Conservation (phyloP, 2,797 vertebrate genomes). For the Intellagama lesueurii region DNA sequence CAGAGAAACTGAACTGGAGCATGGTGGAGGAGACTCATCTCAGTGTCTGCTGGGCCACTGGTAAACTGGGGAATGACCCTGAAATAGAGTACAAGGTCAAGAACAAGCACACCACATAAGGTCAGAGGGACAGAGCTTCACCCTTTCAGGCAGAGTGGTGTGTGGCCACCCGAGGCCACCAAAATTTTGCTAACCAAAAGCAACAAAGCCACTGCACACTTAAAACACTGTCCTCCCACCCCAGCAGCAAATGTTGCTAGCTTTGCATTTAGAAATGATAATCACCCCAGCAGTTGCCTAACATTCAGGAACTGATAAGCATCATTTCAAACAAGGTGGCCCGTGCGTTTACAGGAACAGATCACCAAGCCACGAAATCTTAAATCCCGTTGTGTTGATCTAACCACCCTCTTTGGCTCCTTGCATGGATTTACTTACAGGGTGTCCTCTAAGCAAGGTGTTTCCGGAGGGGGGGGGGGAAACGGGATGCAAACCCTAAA, state of each 20-base stretch:
- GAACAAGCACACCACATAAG: neutral
- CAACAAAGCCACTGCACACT: neutral
- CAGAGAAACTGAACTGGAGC: neutral
- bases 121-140: too few relatives aligned
- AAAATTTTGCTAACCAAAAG: neutral
- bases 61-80: too few relatives aligned
- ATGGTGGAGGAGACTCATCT: too few relatives aligned
- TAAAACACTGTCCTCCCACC: neutral
- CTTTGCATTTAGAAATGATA: neutral
- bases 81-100: too few relatives aligned
- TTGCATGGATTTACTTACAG: neutral
- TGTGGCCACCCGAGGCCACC: too few relatives aligned
- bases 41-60: too few relatives aligned
- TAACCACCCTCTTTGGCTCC: neutral
- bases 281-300: neutral
- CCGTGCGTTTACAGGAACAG: neutral
- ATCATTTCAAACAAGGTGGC: neutral
- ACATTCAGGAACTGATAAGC: neutral
- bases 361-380: neutral
- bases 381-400: neutral
- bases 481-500: neutral
- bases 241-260: too few relatives aligned
- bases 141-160: neutral
- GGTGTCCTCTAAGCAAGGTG: neutral
- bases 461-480: too few relatives aligned